A percentile compares a stretch with the other conserved stretches of the same genome.
These are phyloP conservation scores for Drosophila kohkoa DNA, from an alignment of 1,140 invertebrate genomes.

Conservation along the genomic window DNA sequence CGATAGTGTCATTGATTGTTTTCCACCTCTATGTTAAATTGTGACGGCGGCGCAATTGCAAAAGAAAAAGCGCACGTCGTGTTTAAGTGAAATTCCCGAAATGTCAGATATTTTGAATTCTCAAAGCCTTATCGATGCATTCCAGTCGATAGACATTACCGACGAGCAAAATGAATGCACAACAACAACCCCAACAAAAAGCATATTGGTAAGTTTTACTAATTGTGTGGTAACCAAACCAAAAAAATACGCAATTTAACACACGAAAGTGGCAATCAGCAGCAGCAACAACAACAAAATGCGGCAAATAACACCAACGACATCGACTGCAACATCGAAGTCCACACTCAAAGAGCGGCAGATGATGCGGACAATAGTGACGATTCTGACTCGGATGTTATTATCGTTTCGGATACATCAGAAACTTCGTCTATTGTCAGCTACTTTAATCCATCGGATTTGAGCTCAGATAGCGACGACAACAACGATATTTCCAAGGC, in stretches of 20 bases:
- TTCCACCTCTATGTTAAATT: not conserved
- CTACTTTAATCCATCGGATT: constrained; percentile 5
- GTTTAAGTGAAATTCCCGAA: constrained; percentile 6
- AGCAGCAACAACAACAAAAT: constrained; percentile 24
- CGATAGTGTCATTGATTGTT: too few species aligned
- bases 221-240: too few species aligned
- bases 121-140: not conserved
- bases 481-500: not conserved
- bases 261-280: not conserved
- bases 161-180: not conserved
- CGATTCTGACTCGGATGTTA: constrained; percentile 25
- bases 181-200: not conserved
- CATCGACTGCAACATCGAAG: too few species aligned
- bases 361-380: constrained; percentile 45
- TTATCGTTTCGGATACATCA: constrained; percentile 36
- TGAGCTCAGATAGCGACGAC: not conserved
- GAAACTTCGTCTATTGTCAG: constrained; percentile 21
- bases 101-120: constrained; percentile 8
- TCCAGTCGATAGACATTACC: not conserved
- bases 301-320: constrained; percentile 9
- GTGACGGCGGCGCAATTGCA: constrained; percentile 17
- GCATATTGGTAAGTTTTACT: not conserved
- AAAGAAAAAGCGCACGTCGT: not conserved
- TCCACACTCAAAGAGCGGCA: constrained; percentile 21
- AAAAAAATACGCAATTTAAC: constrained; percentile 19